A percentile compares a stretch with the other conserved stretches of the same genome.
These are phyloP conservation scores for Epinephelus lanceolatus DNA, from an alignment of 2,113 vertebrate genomes.

Conservation along the genomic window DNA sequence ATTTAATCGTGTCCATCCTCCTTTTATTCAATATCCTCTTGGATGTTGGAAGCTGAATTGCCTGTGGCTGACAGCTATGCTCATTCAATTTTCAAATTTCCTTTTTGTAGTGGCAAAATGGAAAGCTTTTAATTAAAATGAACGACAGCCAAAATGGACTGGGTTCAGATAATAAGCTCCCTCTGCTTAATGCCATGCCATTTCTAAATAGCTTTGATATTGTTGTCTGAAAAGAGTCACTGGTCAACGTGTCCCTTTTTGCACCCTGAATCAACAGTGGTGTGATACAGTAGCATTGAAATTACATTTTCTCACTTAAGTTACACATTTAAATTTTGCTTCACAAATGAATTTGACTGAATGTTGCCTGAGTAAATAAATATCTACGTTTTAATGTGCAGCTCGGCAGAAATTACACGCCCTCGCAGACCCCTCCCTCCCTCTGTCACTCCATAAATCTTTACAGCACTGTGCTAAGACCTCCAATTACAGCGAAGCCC, in stretches of 20 bases:
- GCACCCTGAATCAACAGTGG: not conserved
- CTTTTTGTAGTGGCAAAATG: constrained; percentile 45
- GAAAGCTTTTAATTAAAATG: constrained; percentile 47
- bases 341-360: not conserved
- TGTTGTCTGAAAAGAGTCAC: not conserved
- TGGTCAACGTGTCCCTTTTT: not conserved
- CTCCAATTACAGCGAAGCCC: constrained; percentile 56
- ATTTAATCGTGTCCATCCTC: constrained; percentile 28
- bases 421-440: not conserved
- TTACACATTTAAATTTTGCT: not conserved
- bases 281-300: not conserved
- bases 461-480: constrained; percentile 45
- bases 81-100: constrained; percentile 36
- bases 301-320: not conserved
- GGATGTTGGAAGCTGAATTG: constrained; percentile 2
- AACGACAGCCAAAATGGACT: constrained; percentile 13
- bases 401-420: not conserved
- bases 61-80: constrained; percentile 16
- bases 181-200: not conserved
- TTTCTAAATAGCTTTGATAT: constrained; percentile 27
- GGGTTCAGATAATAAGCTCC: not conserved
- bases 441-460: constrained; percentile 25
- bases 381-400: not conserved
- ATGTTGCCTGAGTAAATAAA: not conserved
- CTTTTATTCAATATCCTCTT: constrained; percentile 13